Percentiles rank a stretch among this genome's conserved stretches.
These are phyloP conservation scores for Squalus acanthias DNA, from an alignment of 2,797 vertebrate genomes.

Conservation along the genomic window DNA sequence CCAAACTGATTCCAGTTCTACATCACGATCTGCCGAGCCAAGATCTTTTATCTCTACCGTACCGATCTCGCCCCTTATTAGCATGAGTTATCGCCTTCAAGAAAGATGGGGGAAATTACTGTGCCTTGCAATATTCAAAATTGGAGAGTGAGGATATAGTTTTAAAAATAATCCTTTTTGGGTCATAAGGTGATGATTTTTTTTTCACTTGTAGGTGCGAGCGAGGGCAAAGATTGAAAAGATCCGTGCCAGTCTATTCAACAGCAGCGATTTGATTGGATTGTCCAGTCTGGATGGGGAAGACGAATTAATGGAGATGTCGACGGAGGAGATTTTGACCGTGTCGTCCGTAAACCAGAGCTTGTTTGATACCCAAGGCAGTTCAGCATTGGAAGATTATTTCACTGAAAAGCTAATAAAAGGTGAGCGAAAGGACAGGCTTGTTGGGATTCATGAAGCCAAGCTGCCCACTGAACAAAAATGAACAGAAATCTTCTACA, in stretches of 20 bases:
- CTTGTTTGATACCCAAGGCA: constrained; percentile 93
- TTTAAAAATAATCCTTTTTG: constrained; percentile 5
- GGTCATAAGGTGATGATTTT: neutral
- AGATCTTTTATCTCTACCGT: too few relatives aligned
- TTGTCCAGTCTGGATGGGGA: constrained; percentile 91
- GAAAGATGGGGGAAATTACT: neutral
- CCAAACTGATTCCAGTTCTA: too few relatives aligned
- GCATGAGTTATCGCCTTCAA: neutral
- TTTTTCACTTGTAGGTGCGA: constrained; percentile 67
- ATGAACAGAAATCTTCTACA: neutral
- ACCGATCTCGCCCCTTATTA: too few relatives aligned
- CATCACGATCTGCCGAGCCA: too few relatives aligned
- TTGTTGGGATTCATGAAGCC: neutral
- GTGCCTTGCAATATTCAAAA: neutral
- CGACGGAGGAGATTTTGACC: constrained; percentile 93
- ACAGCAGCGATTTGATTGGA: constrained; percentile 94
- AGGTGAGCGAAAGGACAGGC: constrained; percentile 58
- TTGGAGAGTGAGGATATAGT: neutral
- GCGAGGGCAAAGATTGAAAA: constrained; percentile 96
- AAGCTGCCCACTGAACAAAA: neutral
- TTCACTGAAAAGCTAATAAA: constrained; percentile 88
- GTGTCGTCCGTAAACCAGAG: constrained; percentile 97
- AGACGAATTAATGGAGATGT: constrained; percentile 95
- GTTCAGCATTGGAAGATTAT: constrained; percentile 90
- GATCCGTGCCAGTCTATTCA: constrained; percentile 93